Evolutionary conservation across 2,797 vertebrate genomes (phyloP), one percentile per base, ranked within the genome.

Genomic region (Cirrhinus molitorella): DNA sequence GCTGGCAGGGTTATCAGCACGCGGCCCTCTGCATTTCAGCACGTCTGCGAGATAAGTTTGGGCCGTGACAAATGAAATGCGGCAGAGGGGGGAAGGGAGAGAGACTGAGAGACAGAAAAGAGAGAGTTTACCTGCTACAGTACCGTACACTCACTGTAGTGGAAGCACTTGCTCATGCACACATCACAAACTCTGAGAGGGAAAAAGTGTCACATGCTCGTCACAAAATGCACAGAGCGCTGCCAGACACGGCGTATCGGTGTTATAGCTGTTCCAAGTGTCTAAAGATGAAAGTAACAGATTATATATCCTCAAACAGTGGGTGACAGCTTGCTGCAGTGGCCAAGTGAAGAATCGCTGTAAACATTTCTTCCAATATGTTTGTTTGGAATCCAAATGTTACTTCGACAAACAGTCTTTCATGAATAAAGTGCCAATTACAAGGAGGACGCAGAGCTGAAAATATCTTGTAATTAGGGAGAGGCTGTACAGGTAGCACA

Each of bases 1-100:
- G 25, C 74, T 75, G 91, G 91, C 91, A 90, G 87, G 90, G 91
- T 92, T 93, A 94, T 94, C 92, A 87, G 90, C 85, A 87, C 81
- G 76, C 23, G 72, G 88, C 85, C 83, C 85, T 87, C 85, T 89
- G 89, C 78, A 37, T 87, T 90, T 85, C 86, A 74, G 70, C 87
- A 65, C 47, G n/a, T 86, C 86, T 82, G 79, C 85, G 63, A 89
- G 88, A 92, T 87, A 91, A 88, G 84, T 63, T 76, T 76, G 80
- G 86, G 63, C 84, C 87, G 88, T 92, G 90, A 91, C 87, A 92
- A 90, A 91, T 89, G 88, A 91, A 91, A 90, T 87, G 88, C 85
- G 84, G 89, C 80, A 87, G 85, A 65, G 66, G 65, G 25, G 66
- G 80, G 78, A 80, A 77, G 72, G 73, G 68, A 88, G 67, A 75